Conservation (phyloP, 2,888 invertebrate genomes). For the Leucoptera coffeella region DNA sequence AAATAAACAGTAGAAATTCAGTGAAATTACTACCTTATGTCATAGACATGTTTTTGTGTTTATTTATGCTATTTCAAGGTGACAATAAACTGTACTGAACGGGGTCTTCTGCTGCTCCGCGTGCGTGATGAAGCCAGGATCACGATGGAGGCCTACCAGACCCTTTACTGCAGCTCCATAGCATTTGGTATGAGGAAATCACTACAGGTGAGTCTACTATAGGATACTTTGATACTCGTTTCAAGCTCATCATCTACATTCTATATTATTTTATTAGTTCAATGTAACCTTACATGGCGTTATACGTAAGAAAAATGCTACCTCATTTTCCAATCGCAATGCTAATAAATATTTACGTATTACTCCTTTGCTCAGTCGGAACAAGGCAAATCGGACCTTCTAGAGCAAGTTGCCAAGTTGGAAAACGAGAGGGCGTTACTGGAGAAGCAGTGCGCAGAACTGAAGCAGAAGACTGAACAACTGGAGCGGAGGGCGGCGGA, state of each 20-base stretch:
- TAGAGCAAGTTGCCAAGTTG: conserved; percentile 66
- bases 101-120: conserved; percentile 85
- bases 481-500: conserved; percentile 77
- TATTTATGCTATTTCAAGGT: conserved; percentile 74
- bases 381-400: conserved; percentile 79
- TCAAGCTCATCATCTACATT: neutral
- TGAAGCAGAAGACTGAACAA: conserved; percentile 65
- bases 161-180: conserved; percentile 93
- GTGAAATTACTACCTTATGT: too few species aligned
- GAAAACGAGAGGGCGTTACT: conserved; percentile 60
- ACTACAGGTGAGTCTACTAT: conserved; percentile 77
- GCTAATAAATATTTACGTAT: neutral
- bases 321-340: too few species aligned
- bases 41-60: neutral
- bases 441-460: conserved; percentile 55
- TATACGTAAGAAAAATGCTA: too few species aligned
- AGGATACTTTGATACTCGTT: too few species aligned
- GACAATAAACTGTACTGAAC: conserved; percentile 94
- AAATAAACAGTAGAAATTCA: too few species aligned
- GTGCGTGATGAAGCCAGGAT: conserved; percentile 94
- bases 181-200: conserved; percentile 98
- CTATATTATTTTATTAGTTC: neutral
- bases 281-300: too few species aligned
- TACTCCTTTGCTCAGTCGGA: conserved; percentile 55
- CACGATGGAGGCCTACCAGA: conserved; percentile 95